Conservation (phyloP, 2,797 vertebrate species). For the Jordanella pulchra region DNA sequence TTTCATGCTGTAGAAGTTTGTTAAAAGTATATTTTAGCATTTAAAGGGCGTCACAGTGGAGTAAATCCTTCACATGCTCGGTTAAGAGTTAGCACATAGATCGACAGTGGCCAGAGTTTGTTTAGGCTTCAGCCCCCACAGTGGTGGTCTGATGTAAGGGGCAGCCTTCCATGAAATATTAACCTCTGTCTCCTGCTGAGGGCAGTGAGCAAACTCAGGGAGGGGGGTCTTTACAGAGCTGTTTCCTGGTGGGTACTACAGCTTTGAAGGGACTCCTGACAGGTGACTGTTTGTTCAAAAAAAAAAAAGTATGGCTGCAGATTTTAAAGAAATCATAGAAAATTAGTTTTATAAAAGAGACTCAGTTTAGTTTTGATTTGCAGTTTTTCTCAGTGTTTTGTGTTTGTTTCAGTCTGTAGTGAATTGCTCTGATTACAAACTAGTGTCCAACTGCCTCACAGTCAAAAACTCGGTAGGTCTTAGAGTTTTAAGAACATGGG, state of each 20-base stretch:
- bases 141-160: constrained; percentile 63
- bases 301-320: constrained; percentile 31
- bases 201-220: constrained; percentile 17
- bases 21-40: constrained; percentile 35
- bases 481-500: constrained; percentile 39
- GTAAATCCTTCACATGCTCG: constrained; percentile 53
- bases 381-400: constrained; percentile 32
- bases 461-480: constrained; percentile 28
- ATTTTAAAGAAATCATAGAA: constrained; percentile 21
- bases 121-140: constrained; percentile 63
- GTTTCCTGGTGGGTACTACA: constrained; percentile 24
- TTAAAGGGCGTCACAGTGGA: constrained; percentile 34
- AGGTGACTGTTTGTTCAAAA: constrained; percentile 42
- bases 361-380: constrained; percentile 27
- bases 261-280: constrained; percentile 24
- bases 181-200: constrained; percentile 41
- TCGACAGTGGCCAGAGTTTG: constrained; percentile 70
- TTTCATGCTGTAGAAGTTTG: constrained; percentile 41
- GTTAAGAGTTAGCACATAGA: constrained; percentile 66
- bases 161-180: constrained; percentile 64
- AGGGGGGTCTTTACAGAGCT: constrained; percentile 15
- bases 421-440: constrained; percentile 59
- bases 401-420: constrained; percentile 27
- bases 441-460: constrained; percentile 39
- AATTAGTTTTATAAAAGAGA: constrained; percentile 1